Percentiles rank a stretch among this genome's conserved stretches.
phyloP scores from a whole-genome alignment of 1,140 invertebrate genomes.

The Solenopsis invicta region DNA sequence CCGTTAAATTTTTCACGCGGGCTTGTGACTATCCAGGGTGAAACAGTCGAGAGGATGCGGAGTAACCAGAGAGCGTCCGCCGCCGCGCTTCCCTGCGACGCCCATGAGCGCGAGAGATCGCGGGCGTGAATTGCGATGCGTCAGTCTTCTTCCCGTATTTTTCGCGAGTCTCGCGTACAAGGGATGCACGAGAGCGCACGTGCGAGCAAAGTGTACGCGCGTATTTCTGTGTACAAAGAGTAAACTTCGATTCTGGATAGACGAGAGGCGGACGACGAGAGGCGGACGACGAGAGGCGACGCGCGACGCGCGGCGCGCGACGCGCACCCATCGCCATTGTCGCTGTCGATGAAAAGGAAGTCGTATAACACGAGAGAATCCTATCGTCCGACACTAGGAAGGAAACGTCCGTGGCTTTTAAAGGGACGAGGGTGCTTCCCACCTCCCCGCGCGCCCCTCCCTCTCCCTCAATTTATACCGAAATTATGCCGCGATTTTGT shows the following conservation, averaged over 20 bases:
- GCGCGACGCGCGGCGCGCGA: constrained; percentile 35
- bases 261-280: constrained; percentile 41
- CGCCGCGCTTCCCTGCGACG: background rate
- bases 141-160: constrained; percentile 43
- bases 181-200: background rate
- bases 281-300: constrained; percentile 33
- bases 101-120: constrained; percentile 19
- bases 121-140: constrained; percentile 49
- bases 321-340: constrained; percentile 66
- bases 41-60: constrained; percentile 9
- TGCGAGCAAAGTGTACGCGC: constrained; percentile 60
- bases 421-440: background rate
- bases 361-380: constrained; percentile 51
- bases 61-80: no score
- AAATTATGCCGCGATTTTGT: constrained; percentile 65
- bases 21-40: background rate
- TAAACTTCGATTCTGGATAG: constrained; percentile 77
- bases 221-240: constrained; percentile 76
- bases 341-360: constrained; percentile 70
- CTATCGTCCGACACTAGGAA: constrained; percentile 53
- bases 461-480: constrained; percentile 51
- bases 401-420: constrained; percentile 61
- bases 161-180: background rate
- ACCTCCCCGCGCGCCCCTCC: no score
- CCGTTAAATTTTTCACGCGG: constrained; percentile 3